These are phyloP conservation scores for Drosophila greeni DNA, from an alignment of 2,888 invertebrate species.

Conservation along the genomic window DNA sequence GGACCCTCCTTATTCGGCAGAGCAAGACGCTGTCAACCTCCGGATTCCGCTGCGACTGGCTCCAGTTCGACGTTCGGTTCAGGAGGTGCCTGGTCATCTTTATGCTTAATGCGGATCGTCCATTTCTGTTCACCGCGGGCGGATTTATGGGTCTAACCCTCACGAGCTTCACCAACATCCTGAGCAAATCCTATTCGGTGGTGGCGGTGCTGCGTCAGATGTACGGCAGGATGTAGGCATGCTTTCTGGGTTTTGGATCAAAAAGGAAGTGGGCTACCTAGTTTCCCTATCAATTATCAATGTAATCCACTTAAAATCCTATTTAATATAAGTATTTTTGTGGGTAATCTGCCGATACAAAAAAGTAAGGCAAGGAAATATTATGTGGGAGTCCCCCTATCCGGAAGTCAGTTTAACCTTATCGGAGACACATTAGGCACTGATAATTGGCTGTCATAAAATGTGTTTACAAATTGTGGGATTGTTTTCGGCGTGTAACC, in stretches of 20 bases:
- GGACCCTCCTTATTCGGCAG: constrained; percentile 25
- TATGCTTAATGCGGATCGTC: constrained; percentile 56
- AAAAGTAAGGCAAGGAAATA: background rate
- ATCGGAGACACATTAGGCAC: background rate
- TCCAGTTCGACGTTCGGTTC: constrained; percentile 48
- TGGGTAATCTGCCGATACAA: too few species aligned
- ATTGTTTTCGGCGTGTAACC: background rate
- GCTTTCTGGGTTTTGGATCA: background rate
- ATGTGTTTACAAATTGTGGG: background rate
- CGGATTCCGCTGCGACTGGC: constrained; percentile 59
- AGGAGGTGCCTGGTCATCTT: constrained; percentile 56
- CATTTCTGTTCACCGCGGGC: constrained; percentile 61
- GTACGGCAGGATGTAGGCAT: constrained; percentile 31
- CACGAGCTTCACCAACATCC: constrained; percentile 56
- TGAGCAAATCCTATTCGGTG: constrained; percentile 60
- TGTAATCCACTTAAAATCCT: too few species aligned
- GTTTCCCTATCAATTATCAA: too few species aligned
- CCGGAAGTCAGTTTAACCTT: background rate
- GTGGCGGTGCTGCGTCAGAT: constrained; percentile 61
- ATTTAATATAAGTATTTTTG: too few species aligned
- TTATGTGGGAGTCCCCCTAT: background rate
- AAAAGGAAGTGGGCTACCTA: background rate
- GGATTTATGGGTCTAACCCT: constrained; percentile 59
- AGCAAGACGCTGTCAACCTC: constrained; percentile 54
- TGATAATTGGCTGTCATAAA: constrained; percentile 8